A percentile compares a stretch with the other conserved stretches of the same genome.
These are phyloP conservation scores for Pocillopora meandrina DNA, from an alignment of 92 coral and sea anemone genomes.

Conservation along the genomic window DNA sequence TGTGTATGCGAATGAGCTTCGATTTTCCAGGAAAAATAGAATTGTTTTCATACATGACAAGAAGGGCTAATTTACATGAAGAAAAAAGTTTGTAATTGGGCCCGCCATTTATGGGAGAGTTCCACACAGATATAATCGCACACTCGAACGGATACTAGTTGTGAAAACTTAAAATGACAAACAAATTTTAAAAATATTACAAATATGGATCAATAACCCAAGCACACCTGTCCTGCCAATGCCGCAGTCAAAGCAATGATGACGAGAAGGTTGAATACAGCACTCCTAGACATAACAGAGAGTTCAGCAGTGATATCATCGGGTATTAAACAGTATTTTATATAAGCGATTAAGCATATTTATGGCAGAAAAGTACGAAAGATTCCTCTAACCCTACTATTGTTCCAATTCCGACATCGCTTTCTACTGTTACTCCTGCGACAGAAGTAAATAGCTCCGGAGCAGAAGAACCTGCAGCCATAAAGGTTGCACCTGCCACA, in stretches of 20 bases:
- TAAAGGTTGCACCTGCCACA: slow-evolving; percentile 99
- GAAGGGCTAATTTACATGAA: too few species aligned
- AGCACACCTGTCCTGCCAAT: slow-evolving; percentile 84
- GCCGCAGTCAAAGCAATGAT: slow-evolving; percentile 98
- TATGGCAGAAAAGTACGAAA: neutral
- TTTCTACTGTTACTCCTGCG: slow-evolving; percentile 93
- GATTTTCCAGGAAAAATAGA: too few species aligned
- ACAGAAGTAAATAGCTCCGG: slow-evolving; percentile 97
- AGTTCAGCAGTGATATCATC: neutral
- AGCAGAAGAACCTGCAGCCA: slow-evolving; percentile 99
- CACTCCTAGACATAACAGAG: slow-evolving; percentile 72
- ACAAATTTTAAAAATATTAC: too few species aligned
- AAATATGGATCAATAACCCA: neutral
- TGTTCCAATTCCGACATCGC: slow-evolving; percentile 98
- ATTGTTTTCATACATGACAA: too few species aligned
- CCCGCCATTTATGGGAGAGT: too few species aligned
- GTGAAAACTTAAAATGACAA: too few species aligned
- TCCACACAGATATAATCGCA: too few species aligned
- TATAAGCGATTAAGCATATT: neutral
- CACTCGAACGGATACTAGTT: too few species aligned
- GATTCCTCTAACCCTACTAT: slow-evolving; percentile 86
- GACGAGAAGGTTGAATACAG: slow-evolving; percentile 95
- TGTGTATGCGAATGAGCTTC: too few species aligned
- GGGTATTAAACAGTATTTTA: neutral
- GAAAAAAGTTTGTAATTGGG: too few species aligned